phyloP scores from a whole-genome alignment of 1,140 invertebrate species.

The Drosophila watanabei region DNA sequence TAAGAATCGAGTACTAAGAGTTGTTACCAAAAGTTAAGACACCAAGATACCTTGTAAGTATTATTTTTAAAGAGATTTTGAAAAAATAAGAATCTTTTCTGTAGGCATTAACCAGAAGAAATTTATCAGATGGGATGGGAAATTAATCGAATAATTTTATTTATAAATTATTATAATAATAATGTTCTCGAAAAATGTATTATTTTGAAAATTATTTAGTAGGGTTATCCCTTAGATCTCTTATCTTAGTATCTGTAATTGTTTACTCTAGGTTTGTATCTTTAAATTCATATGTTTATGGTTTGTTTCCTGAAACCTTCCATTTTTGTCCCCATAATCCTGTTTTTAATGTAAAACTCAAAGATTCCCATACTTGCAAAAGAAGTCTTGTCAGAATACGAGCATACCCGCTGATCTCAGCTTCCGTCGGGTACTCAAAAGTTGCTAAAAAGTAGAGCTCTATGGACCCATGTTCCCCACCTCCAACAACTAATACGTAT shows the following conservation, averaged over 20 bases:
- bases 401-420: neutral
- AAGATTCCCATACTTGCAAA: no score
- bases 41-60: neutral
- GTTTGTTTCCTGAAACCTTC: neutral
- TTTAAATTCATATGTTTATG: no score
- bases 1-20: neutral
- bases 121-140: neutral
- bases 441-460: slow-evolving; percentile 60
- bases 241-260: no score
- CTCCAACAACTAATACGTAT: slow-evolving; percentile 30
- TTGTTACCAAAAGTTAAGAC: neutral
- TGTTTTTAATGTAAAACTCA: neutral
- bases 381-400: neutral
- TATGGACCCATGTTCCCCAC: neutral
- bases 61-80: neutral
- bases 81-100: neutral
- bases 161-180: neutral
- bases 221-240: no score
- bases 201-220: neutral
- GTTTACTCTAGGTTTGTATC: no score
- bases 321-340: neutral
- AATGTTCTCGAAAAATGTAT: neutral
- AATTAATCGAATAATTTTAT: neutral
- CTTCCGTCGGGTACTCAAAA: slow-evolving; percentile 30
- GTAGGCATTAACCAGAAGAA: neutral